Conservation (phyloP, 2,113 vertebrate species). For the Entomyzon cyanotis region DNA sequence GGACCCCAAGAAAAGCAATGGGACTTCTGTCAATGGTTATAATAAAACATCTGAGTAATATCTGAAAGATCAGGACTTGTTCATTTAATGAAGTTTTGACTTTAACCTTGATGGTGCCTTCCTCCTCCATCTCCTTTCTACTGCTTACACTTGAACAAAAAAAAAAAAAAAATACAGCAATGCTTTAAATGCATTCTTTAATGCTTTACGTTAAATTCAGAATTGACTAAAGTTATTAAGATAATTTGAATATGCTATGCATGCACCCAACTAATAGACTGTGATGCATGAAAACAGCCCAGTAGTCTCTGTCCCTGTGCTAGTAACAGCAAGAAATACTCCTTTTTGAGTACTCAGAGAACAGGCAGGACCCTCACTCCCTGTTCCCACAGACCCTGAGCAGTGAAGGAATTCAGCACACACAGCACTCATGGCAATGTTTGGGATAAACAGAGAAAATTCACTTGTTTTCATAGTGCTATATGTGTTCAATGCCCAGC, state of each 20-base stretch:
- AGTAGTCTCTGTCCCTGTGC: not conserved
- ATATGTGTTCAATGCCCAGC: not conserved
- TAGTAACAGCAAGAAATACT: not conserved
- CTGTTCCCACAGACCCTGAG: not conserved
- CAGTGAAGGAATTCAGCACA: not conserved
- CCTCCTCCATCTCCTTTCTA: not conserved
- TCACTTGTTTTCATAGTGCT: not conserved
- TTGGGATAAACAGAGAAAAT: not conserved
- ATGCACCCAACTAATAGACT: not conserved
- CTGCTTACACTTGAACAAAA: not conserved
- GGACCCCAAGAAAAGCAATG: conserved; percentile 21
- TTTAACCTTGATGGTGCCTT: not conserved
- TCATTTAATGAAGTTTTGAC: not conserved
- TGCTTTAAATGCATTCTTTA: not conserved
- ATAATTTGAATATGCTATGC: not conserved
- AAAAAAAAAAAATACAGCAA: fast-evolving
- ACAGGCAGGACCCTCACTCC: not conserved
- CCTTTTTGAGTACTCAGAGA: not conserved
- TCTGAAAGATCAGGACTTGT: not conserved
- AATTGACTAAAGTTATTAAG: not conserved
- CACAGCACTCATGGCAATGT: not conserved
- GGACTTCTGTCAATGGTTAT: not conserved
- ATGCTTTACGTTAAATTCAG: not conserved
- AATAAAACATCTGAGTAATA: conserved; percentile 27
- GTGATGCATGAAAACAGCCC: not conserved